Evolutionary conservation across 1,140 invertebrate genomes (phyloP), one percentile per base, ranked within the genome.

Genomic region (Drosophila subobscura): DNA sequence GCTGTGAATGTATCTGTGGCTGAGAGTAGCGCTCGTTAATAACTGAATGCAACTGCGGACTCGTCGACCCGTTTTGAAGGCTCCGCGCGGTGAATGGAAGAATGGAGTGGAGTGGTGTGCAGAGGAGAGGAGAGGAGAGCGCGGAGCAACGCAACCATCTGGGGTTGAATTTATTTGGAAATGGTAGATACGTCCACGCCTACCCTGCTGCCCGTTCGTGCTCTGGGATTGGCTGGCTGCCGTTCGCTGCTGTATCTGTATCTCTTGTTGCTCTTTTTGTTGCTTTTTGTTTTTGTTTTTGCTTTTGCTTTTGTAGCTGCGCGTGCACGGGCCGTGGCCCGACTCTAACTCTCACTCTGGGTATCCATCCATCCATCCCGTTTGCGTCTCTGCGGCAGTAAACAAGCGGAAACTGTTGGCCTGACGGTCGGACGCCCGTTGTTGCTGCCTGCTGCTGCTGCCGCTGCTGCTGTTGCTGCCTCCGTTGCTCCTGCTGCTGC

Each of bases 141-240:
- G 29, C 0, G 44, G 10, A 20, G 55, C 63, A 6, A 12, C 4
- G 20, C 25, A n/a, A 61, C 70, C 71, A 75, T 67, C 72, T 56
- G 79, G 75, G 83, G 84, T 79, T 81, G 83, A 88, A 88, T 81
- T 86, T 88, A 83, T 81, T 89, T 88, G 83, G 83, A 88, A 88
- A 88, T 88, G 83, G 83, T 77, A 88, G 83, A 88, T 83, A 88
- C 64, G 84, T 77, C 74, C 75, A 88, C 83, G 83, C 83, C 83
- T 88, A 88, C 83, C 33, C 83, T 88, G 80, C 80, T 71, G 77
- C 78, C 63, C 51, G 7, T 29, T 33, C 55, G 46, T 61, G 79
- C 76, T 57, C 72, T 83, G 33, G 10, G 66, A 86, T 86, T 88
- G 83, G 83, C 45, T 79, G 80, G 42, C 72, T 70, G 51, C 47